phyloP scores from a whole-genome alignment of 1,140 invertebrate species.

The Sipha flava region DNA sequence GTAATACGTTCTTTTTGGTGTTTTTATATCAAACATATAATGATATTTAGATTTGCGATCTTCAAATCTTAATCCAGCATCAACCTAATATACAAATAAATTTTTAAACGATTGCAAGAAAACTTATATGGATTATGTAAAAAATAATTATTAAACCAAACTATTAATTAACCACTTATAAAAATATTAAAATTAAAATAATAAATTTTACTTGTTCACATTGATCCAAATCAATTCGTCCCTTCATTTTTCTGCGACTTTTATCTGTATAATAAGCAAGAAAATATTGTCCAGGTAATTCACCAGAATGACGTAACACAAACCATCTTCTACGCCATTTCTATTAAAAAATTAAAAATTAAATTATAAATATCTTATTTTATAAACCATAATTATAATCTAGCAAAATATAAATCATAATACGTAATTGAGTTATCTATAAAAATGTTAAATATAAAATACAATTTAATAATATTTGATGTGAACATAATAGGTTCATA shows the following conservation, averaged over 20 bases:
- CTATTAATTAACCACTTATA: background rate
- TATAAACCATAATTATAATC: background rate
- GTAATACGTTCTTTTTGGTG: conserved; percentile 80
- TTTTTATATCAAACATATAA: conserved; percentile 81
- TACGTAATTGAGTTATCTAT: too few species aligned
- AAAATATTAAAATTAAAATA: conserved; percentile 14
- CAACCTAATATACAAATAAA: conserved; percentile 52
- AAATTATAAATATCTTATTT: background rate
- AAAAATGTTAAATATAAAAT: too few species aligned
- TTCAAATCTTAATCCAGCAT: conserved; percentile 74
- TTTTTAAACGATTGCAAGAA: too few species aligned
- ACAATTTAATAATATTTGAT: too few species aligned
- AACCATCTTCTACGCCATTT: conserved; percentile 92
- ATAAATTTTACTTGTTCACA: conserved; percentile 72
- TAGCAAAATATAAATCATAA: background rate
- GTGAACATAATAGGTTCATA: too few species aligned
- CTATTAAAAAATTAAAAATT: conserved; percentile 48
- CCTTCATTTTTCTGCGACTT: conserved; percentile 75
- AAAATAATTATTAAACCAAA: conserved; percentile 13
- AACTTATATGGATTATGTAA: too few species aligned
- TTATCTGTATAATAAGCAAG: conserved; percentile 88
- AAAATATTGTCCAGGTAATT: conserved; percentile 85
- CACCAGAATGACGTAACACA: conserved; percentile 75
- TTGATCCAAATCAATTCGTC: conserved; percentile 85
- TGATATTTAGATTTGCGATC: conserved; percentile 71